phyloP scores from a whole-genome alignment of 2,888 invertebrate genomes.

The Pseudococcus viburni region DNA sequence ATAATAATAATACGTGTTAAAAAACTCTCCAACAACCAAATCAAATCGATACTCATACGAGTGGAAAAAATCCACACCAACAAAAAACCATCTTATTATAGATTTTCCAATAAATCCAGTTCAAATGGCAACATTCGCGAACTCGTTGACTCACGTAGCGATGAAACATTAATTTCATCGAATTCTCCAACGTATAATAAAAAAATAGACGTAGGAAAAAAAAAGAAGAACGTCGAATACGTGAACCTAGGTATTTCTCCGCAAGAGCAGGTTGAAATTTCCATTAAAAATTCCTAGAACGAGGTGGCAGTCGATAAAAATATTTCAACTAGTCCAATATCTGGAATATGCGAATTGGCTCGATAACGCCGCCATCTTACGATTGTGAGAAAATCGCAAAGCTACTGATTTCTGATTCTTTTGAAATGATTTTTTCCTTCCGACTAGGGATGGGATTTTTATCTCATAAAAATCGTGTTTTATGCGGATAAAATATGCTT shows the following conservation, averaged over 20 bases:
- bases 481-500: no score
- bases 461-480: no score
- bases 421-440: no score
- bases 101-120: not conserved
- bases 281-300: constrained; percentile 43
- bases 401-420: no score
- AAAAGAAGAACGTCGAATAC: not conserved
- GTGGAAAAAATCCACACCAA: not conserved
- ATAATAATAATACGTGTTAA: not conserved
- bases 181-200: constrained; percentile 17
- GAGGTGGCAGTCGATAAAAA: constrained; percentile 35
- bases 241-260: not conserved
- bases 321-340: constrained; percentile 26
- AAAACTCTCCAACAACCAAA: not conserved
- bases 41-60: not conserved
- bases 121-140: constrained; percentile 1
- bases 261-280: not conserved
- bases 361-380: not conserved
- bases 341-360: constrained; percentile 18
- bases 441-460: no score
- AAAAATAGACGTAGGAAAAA: not conserved
- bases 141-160: constrained; percentile 22
- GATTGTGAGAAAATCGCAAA: constrained; percentile 2
- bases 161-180: constrained; percentile 35
- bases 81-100: not conserved